These are phyloP conservation scores for Morelia viridis DNA, from an alignment of 2,797 vertebrate species.

Conservation along the genomic window DNA sequence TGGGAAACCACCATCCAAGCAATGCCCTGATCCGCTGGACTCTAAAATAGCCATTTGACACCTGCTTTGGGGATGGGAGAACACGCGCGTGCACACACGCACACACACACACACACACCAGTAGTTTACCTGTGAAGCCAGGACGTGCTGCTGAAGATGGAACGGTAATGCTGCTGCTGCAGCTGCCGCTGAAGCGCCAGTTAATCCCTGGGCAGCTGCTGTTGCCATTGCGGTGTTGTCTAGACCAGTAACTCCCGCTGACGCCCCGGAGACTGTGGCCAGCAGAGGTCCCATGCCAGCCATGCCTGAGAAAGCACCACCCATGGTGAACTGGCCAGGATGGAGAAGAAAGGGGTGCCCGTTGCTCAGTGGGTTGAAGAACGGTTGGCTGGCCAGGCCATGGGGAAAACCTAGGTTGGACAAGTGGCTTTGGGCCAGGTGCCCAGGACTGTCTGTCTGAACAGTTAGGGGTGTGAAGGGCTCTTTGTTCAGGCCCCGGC, in stretches of 20 bases:
- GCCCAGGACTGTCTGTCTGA: constrained; percentile 86
- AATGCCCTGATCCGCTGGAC: not conserved
- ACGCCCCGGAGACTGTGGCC: constrained; percentile 86
- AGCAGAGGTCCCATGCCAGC: constrained; percentile 87
- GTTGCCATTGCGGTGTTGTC: constrained; percentile 86
- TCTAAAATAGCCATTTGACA: not conserved
- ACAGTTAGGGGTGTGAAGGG: constrained; percentile 85
- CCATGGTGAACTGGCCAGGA: constrained; percentile 95
- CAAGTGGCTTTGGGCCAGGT: constrained; percentile 83
- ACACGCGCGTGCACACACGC: too few relatives aligned
- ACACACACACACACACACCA: not conserved
- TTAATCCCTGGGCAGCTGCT: constrained; percentile 85
- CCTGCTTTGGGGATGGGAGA: accelerated
- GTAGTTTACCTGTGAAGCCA: constrained; percentile 90
- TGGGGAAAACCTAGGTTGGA: constrained; percentile 91
- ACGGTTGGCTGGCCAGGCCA: constrained; percentile 88
- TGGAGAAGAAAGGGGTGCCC: constrained; percentile 93
- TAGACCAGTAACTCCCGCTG: constrained; percentile 85
- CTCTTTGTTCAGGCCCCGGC: constrained; percentile 83
- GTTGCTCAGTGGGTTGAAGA: constrained; percentile 88
- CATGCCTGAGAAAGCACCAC: constrained; percentile 94
- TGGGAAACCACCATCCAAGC: accelerated
- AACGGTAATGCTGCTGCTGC: constrained; percentile 84
- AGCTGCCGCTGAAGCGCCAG: constrained; percentile 80
- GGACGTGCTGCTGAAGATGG: constrained; percentile 95